phyloP scores from a whole-genome alignment of 2,113 vertebrate species.

The Xenopus laevis region DNA sequence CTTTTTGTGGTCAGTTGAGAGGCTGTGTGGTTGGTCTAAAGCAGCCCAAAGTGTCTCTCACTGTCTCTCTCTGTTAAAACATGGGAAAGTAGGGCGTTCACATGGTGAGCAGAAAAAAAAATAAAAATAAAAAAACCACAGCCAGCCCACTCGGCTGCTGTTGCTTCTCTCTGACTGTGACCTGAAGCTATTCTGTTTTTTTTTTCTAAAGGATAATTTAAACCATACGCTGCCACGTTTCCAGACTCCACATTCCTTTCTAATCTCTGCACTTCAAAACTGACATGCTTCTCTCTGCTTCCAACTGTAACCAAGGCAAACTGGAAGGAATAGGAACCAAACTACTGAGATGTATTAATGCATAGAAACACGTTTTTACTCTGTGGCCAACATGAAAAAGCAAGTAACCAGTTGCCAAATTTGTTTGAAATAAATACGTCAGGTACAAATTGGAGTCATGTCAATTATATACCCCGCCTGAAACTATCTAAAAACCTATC shows the following conservation, averaged over 20 bases:
- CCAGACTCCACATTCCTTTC: conserved; percentile 75
- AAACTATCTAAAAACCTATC: too few relatives aligned
- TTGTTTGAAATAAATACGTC: background rate
- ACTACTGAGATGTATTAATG: conserved; percentile 41
- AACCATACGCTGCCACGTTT: conserved; percentile 86
- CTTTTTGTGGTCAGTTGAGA: conserved; percentile 77
- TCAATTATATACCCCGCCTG: background rate
- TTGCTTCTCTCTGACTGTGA: conserved; percentile 74
- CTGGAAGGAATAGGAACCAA: background rate
- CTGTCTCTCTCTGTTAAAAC: conserved; percentile 70
- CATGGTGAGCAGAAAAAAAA: conserved; percentile 65
- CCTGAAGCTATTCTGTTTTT: conserved; percentile 67
- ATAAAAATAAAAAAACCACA: conserved; percentile 66
- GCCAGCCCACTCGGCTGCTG: conserved; percentile 70
- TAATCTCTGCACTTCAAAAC: conserved; percentile 75
- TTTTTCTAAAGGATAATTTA: conserved; percentile 76
- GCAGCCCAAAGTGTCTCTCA: conserved; percentile 64
- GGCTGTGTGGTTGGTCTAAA: conserved; percentile 74
- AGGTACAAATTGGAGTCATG: background rate
- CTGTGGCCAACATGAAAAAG: background rate
- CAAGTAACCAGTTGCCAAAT: background rate
- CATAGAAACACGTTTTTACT: background rate
- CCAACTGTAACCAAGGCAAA: conserved; percentile 57
- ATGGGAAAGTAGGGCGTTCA: conserved; percentile 77
- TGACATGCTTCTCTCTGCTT: conserved; percentile 57